Conservation (phyloP, 2,797 vertebrate species). For the Epinephelus malabaricus region DNA sequence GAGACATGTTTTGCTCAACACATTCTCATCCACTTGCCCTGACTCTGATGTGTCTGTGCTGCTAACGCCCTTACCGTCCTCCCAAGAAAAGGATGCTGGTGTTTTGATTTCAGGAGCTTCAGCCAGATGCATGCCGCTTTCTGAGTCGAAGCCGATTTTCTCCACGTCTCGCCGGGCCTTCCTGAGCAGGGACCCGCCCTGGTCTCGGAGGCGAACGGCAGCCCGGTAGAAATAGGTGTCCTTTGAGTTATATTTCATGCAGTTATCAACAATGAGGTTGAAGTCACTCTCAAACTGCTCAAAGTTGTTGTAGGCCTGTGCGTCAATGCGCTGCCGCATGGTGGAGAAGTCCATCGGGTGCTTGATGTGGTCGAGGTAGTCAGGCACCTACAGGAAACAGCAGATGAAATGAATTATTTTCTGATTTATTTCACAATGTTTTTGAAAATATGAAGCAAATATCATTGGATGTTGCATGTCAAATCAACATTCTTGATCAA, state of each 20-base stretch:
- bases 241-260: conserved; percentile 98
- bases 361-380: conserved; percentile 96
- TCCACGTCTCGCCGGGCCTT: conserved; percentile 92
- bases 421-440: background rate
- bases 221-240: conserved; percentile 97
- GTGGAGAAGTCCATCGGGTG: conserved; percentile 97
- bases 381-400: conserved; percentile 89
- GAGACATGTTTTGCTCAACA: background rate
- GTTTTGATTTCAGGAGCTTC: conserved; percentile 90
- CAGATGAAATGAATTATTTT: background rate
- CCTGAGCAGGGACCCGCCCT: conserved; percentile 93
- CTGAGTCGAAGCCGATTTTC: conserved; percentile 91
- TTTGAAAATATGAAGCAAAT: background rate
- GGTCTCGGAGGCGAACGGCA: conserved; percentile 93
- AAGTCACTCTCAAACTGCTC: conserved; percentile 95
- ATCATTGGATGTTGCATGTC: background rate
- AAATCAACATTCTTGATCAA: background rate
- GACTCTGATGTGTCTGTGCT: background rate
- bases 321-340: conserved; percentile 93
- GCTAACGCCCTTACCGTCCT: conserved; percentile 89
- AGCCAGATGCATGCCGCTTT: conserved; percentile 92
- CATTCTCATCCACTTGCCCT: background rate
- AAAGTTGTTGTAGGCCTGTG: conserved; percentile 92
- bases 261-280: conserved; percentile 95
- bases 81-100: conserved; percentile 93